A percentile compares a stretch with the other conserved stretches of the same genome.
These are phyloP conservation scores for Myripristis murdjan DNA, from an alignment of 2,797 vertebrate genomes.

Conservation along the genomic window DNA sequence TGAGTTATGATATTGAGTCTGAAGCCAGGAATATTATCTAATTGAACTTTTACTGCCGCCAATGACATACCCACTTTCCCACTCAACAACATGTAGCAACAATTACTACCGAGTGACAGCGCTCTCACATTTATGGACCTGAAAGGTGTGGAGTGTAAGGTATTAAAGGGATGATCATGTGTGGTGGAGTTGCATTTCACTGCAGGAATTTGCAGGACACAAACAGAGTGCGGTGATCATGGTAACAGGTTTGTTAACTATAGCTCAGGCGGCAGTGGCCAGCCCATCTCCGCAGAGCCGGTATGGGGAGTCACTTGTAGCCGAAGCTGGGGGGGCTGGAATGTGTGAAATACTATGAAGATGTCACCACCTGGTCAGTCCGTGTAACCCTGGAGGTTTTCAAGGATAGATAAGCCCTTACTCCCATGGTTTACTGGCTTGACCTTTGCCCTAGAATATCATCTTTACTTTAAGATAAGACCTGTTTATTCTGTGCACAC, in stretches of 20 bases:
- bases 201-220: constrained; percentile 5
- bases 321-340: constrained; percentile 25
- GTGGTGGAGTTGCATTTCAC: background rate
- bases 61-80: too few relatives aligned
- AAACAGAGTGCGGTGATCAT: constrained; percentile 40
- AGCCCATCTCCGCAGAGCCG: constrained; percentile 42
- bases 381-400: constrained; percentile 48
- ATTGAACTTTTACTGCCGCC: too few relatives aligned
- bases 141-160: too few relatives aligned
- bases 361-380: constrained; percentile 68
- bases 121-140: too few relatives aligned
- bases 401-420: constrained; percentile 38
- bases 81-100: too few relatives aligned
- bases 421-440: constrained; percentile 30
- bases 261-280: constrained; percentile 33
- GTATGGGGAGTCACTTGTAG: constrained; percentile 20
- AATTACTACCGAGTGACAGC: too few relatives aligned
- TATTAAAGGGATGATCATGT: too few relatives aligned
- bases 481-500: constrained; percentile 15
- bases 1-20: too few relatives aligned
- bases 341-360: constrained; percentile 72
- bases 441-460: constrained; percentile 35
- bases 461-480: constrained; percentile 24
- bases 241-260: constrained; percentile 58
- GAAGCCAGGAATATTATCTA: too few relatives aligned